Conservation (phyloP, 2,113 vertebrate species). For the Psophia crepitans region DNA sequence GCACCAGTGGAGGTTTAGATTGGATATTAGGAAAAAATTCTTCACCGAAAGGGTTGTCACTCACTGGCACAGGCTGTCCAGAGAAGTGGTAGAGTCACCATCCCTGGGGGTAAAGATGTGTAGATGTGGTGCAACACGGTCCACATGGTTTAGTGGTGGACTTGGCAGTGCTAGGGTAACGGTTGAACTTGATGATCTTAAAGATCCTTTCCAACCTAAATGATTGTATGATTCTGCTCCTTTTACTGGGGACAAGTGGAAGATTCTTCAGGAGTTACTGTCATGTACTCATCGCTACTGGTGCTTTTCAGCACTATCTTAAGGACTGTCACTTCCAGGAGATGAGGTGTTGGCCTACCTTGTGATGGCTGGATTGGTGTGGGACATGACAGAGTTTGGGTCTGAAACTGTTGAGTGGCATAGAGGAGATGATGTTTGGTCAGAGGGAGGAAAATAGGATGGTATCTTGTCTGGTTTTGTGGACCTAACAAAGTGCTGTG, state of each 20-base stretch:
- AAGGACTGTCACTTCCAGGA: not conserved
- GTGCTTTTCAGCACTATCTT: not conserved
- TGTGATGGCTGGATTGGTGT: not conserved
- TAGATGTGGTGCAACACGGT: no score
- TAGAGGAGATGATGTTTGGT: not conserved
- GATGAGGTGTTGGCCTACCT: not conserved
- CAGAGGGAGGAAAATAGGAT: not conserved
- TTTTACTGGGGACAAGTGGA: not conserved
- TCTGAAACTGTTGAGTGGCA: not conserved
- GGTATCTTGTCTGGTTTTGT: not conserved
- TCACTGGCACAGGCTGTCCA: no score
- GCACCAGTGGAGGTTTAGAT: no score
- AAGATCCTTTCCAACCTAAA: no score
- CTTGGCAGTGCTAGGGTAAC: no score
- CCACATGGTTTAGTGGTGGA: no score
- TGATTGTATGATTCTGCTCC: not conserved
- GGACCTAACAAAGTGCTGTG: not conserved
- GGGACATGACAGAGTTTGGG: not conserved
- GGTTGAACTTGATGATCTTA: no score
- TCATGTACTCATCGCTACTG: not conserved
- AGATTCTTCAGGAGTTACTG: not conserved
- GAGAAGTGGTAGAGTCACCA: no score
- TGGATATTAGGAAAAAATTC: no score
- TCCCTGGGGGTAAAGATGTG: no score
- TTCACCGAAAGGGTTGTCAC: no score